Evolutionary conservation across 2,113 vertebrate species (phyloP).

Genomic region (Guaruba guarouba): DNA sequence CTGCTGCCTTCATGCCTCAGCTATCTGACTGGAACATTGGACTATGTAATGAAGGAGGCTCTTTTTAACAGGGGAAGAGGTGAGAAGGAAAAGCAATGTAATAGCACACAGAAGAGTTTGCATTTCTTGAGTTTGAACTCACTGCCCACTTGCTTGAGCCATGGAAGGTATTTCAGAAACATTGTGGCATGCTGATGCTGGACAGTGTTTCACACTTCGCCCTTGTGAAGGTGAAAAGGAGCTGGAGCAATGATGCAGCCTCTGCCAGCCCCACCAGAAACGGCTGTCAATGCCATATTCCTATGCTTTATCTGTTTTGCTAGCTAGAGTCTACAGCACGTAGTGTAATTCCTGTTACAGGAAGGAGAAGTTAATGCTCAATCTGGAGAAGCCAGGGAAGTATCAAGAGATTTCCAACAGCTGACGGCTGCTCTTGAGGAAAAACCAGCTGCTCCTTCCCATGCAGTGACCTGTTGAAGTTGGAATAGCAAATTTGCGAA

Average conservation of each 20-base stretch:
- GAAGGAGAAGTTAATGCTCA: constrained; percentile 40
- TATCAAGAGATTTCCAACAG: constrained; percentile 60
- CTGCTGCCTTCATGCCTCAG: background rate
- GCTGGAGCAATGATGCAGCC: background rate
- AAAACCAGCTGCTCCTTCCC: constrained; percentile 63
- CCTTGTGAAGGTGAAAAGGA: background rate
- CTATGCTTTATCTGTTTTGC: background rate
- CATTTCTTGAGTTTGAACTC: background rate
- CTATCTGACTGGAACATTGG: background rate
- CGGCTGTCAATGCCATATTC: background rate
- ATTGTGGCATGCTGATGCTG: background rate
- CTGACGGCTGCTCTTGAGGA: constrained; percentile 47
- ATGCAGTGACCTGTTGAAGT: constrained; percentile 44
- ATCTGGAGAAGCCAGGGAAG: constrained; percentile 47
- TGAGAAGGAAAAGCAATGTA: background rate
- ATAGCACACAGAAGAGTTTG: background rate
- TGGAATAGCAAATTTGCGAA: constrained; percentile 47
- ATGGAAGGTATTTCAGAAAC: background rate
- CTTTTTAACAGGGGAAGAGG: background rate
- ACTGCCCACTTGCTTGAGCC: background rate
- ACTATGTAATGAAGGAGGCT: background rate
- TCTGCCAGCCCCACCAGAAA: background rate
- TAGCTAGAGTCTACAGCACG: background rate
- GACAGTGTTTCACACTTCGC: background rate
- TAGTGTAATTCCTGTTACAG: constrained; percentile 37